A percentile compares a stretch with the other conserved stretches of the same genome.
These are phyloP conservation scores for Eurytoma californica DNA, from an alignment of 2,888 invertebrate species.

Conservation along the genomic window DNA sequence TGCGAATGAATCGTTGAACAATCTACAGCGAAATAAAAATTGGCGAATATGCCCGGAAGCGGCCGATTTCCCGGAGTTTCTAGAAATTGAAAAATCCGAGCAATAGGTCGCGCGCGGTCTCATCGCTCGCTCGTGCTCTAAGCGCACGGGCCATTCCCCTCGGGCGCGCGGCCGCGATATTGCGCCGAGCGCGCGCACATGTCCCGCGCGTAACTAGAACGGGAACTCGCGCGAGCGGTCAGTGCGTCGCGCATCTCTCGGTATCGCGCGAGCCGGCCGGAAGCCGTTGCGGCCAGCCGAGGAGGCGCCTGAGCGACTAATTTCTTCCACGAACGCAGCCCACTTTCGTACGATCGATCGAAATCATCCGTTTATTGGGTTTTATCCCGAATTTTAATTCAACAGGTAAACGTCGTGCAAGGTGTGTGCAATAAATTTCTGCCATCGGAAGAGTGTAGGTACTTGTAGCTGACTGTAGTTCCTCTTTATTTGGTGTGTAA, in stretches of 20 bases:
- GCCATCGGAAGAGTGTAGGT: no score
- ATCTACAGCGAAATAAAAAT: no score
- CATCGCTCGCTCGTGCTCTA: neutral
- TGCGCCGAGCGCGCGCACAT: neutral
- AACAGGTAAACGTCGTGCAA: no score
- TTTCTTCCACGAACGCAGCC: neutral
- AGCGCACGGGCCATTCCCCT: neutral
- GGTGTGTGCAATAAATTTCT: no score
- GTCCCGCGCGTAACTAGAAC: conserved; percentile 43
- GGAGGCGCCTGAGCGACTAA: conserved; percentile 8
- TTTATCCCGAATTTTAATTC: neutral
- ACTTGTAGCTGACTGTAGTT: no score
- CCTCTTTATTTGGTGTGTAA: no score
- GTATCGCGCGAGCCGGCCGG: neutral
- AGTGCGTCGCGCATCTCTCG: neutral
- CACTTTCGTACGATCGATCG: neutral
- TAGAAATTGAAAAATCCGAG: neutral
- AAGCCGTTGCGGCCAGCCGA: conserved; percentile 16
- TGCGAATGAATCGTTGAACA: no score
- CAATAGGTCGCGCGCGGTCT: neutral
- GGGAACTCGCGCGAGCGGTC: conserved; percentile 1
- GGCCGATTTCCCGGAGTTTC: no score
- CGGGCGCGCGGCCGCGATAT: conserved; percentile 14
- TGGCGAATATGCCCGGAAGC: no score
- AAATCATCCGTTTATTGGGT: neutral